Evolutionary conservation across 2,888 invertebrate species (phyloP).

Genomic region (Ashinkailepas kermadecensis): DNA sequence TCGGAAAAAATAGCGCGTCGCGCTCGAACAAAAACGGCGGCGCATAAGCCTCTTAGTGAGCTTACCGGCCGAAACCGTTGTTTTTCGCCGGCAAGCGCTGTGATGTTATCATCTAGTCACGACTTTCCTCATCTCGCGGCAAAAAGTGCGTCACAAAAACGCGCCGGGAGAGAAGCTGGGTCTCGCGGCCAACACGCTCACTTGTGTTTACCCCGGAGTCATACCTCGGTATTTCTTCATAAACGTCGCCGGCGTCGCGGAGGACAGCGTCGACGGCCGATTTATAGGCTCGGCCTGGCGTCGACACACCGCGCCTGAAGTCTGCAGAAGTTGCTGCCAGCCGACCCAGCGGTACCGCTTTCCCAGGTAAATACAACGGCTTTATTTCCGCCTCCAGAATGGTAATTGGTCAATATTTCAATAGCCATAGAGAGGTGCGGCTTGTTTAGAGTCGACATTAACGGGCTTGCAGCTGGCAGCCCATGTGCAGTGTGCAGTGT

Average conservation of each 20-base stretch:
- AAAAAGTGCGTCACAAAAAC: conserved; percentile 2
- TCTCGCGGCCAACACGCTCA: neutral
- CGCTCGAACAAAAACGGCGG: neutral
- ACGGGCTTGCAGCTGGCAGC: neutral
- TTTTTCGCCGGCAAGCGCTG: conserved; percentile 17
- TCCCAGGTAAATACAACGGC: conserved; percentile 4
- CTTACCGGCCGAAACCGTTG: conserved; percentile 19
- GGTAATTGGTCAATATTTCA: conserved; percentile 3
- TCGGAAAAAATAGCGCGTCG: neutral
- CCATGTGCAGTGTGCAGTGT: neutral
- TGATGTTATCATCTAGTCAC: conserved; percentile 21
- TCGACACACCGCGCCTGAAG: no score
- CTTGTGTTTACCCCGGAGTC: neutral
- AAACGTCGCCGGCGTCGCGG: neutral
- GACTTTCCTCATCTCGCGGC: neutral
- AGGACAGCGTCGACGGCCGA: neutral
- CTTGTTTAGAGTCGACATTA: neutral
- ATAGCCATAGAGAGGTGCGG: neutral
- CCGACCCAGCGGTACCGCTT: no score
- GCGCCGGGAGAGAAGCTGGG: neutral
- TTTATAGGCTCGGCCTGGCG: neutral
- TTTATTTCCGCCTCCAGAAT: neutral
- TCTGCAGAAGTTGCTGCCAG: no score
- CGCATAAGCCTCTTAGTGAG: conserved; percentile 16
- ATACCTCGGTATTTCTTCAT: neutral